Base-by-base conservation (phyloP, 2,888 invertebrate genomes). In the Drosophila phalerata region DNA sequence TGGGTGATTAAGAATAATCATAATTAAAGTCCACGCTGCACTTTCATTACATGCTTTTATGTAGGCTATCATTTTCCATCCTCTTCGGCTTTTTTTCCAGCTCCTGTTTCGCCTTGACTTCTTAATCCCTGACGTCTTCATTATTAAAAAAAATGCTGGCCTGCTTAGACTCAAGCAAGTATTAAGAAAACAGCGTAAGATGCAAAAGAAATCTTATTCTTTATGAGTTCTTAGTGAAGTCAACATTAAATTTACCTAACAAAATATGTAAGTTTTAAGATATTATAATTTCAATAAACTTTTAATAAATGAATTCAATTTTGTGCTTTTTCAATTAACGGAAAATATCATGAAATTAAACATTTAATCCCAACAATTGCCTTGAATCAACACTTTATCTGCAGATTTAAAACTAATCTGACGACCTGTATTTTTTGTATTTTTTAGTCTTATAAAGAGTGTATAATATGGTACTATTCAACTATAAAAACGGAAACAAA, bases 1-100 rank as follows among this genome's bases (percentile, higher is more conserved):
- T 63, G 62, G 69, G 66, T 83, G 77, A 80, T 80, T 77, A 83
- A 51, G 66, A 66, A 77, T 73, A 68, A 83, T 83, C 80, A 80
- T 80, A 76, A 80, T 80, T 83, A 83, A 66, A 68, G 68, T 43
- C 61, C 47, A 61, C 32, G 64, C 48, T 73, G 74, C 64, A 70
- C 57, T 65, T 62, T 66, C 71, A 55, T 53, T 52, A 22, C 47
- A 64, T 58, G 38, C 53, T 60, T 62, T 53, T 38, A 63, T 49
- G 53, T 51, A 48, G 47, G 66, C 53, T 51, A 56, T 69, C 58
- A 64, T 67, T 66, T 57, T 61, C 34, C 38, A 32, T 49, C 34
- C 38, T 10, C n/a, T 43, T 22, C 17, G 10, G 13, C 43, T 32
- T 19, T n/a, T 42, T 34, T 8, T 5, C 0, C 17, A 8, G 13